Conservation (phyloP, 2,888 invertebrate species). For the Xestia ashworthii region DNA sequence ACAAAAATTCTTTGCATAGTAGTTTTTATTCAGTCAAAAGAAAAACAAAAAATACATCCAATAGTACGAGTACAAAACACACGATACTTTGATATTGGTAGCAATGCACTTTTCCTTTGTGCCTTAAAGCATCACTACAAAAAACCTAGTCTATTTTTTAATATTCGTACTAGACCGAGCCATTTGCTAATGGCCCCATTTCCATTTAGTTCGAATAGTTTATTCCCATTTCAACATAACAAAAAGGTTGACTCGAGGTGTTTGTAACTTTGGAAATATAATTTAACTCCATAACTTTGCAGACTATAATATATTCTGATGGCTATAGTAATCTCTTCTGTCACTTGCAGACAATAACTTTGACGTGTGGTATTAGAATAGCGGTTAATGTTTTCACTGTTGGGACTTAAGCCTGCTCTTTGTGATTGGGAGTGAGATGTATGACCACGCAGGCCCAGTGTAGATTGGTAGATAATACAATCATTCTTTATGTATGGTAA, state of each 20-base stretch:
- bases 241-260: constrained; percentile 26
- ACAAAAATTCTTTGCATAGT: too few relatives aligned
- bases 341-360: constrained; percentile 62
- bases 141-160: constrained; percentile 37
- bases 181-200: constrained; percentile 37
- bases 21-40: too few relatives aligned
- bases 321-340: constrained; percentile 48
- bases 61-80: not conserved
- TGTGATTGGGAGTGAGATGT: not conserved
- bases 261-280: constrained; percentile 47
- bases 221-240: constrained; percentile 23
- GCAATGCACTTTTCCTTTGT: not conserved
- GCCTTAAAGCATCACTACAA: not conserved
- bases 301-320: constrained; percentile 15
- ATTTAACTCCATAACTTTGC: constrained; percentile 48
- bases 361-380: constrained; percentile 25
- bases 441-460: not conserved
- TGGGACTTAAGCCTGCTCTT: not conserved
- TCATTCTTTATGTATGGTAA: too few relatives aligned
- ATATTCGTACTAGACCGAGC: constrained; percentile 18
- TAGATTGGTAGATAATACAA: not conserved
- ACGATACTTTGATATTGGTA: not conserved
- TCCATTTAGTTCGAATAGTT: constrained; percentile 37
- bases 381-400: not conserved
- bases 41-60: too few relatives aligned